Evolutionary conservation across 2,113 vertebrate genomes (phyloP), one percentile per base, ranked within the genome.

Genomic region (Chloroceryle aenea): DNA sequence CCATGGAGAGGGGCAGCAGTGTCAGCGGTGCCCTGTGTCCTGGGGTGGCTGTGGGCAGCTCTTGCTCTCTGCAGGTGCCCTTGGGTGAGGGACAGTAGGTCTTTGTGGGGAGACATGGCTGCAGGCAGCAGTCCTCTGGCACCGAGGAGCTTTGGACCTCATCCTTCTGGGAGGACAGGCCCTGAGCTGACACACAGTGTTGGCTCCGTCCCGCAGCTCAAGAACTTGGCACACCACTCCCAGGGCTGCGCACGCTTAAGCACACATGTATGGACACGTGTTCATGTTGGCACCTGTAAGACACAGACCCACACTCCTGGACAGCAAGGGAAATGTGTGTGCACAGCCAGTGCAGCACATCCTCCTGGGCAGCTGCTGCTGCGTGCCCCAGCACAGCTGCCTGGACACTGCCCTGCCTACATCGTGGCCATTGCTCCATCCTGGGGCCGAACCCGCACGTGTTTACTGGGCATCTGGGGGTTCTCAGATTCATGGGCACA

Each of bases 21-120:
- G 53, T 2, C 1, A 1, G 69, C 5, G 3, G 3, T 29, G 59
- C 45, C 47, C 34, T 0, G 0, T 29, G 56, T 38, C 61, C 71
- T 14, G 18, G 50, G 20, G 40, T 23, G 50, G 26, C 36, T 47
- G 9, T 14, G n/a, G 45, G 67, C 56, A 75, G 32, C 45, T 80
- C 30, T 82, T 63, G 40, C 84, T 79, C 63, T 56, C 26, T n/a
- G 68, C 22, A 30, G 17, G 10, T 77, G 45, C 12, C 32, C 14
- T 29, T 53, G 36, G 17, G 15, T 3, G 7, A 40, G 42, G 42
- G 14, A 48, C 42, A 59, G 56, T 9, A 74, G 34, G 13, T 71
- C 66, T 67, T 15, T 32, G 30, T 71, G 73, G 34, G 58, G 36
- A 93, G 55, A 25, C 2, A 1, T 10, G 8, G 56, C 73, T 59